phyloP scores from a whole-genome alignment of 2,888 invertebrate genomes.

The Nomada ruficornis region DNA sequence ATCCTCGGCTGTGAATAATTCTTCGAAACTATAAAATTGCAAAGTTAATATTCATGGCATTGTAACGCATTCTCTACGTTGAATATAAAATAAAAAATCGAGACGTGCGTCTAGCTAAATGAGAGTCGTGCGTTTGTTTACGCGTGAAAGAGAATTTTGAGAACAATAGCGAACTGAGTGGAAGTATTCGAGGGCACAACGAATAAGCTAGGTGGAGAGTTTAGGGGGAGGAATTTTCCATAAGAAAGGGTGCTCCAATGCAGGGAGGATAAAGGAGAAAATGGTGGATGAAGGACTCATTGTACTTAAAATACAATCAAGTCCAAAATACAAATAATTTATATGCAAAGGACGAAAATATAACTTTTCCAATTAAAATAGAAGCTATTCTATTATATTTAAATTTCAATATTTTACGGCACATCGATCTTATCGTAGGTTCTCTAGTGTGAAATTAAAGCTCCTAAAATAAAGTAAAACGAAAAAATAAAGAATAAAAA shows the following conservation, averaged over 20 bases:
- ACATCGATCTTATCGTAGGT: no score
- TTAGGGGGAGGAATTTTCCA: conserved; percentile 7
- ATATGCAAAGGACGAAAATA: background rate
- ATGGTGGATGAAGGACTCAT: background rate
- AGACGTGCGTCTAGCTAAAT: background rate
- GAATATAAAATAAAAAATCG: background rate
- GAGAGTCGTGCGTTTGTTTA: no score
- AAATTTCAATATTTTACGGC: no score
- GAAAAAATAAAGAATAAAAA: no score
- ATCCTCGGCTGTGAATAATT: background rate
- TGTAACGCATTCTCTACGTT: background rate
- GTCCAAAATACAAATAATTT: background rate
- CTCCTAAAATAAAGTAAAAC: no score
- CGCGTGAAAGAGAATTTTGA: background rate
- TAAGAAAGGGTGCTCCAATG: background rate
- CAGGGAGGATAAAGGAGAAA: background rate
- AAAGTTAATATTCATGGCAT: background rate
- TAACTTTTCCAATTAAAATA: no score
- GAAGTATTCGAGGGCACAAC: conserved; percentile 11
- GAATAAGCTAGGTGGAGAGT: conserved; percentile 5
- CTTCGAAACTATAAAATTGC: background rate
- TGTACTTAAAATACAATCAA: no score
- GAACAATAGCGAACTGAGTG: background rate
- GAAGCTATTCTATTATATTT: no score
- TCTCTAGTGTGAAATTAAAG: no score